Evolutionary conservation across 2,113 vertebrate species (phyloP), one percentile per base, ranked within the genome.

Genomic region (Myotis lucifugus): DNA sequence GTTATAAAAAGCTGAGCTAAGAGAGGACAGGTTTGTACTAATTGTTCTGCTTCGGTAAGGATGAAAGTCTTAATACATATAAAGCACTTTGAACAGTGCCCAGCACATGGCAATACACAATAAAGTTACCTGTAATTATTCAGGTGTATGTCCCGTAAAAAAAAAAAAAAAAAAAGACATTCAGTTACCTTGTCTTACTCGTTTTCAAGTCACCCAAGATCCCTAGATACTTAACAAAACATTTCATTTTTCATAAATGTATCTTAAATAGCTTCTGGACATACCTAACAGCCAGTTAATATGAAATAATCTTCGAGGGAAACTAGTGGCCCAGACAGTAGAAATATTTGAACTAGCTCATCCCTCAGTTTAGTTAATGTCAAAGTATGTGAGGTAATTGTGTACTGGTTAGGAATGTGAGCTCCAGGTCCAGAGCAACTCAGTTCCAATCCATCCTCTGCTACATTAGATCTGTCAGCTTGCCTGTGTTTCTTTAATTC

Each of bases 291-390:
- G 73, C 59, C 46, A 76, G 21, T 79, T 79, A 48, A 73, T 95
- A 14, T 87, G 32, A 11, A 91, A 73, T 48, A 61, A 79, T 88
- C 56, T 93, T 88, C 69, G n/a, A 93, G 34, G 48, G 21, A 70
- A 92, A 92, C 40, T 37, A 46, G 67, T 76, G 25, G 52, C 50
- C 67, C 3, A 29, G 66, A 46, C 21, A 76, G 18, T 56, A 83
- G 42, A 96, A 86, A 82, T 91, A 86, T 84, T 94, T 85, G 48
- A 82, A 97, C 67, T 34, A 94, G 48, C 29, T 91, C 77, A 78
- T 54, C 82, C 64, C 17, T 94, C 32, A 83, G 18, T 64, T 84
- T 94, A 95, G 37, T 10, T 79, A 34, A 61, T 69, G n/a, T 76
- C 32, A 23, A 54, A 88, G 42, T 77, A 77, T 69, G 9, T 17